These are phyloP conservation scores for Anabas testudineus DNA, from an alignment of 2,797 vertebrate species.

Conservation along the genomic window DNA sequence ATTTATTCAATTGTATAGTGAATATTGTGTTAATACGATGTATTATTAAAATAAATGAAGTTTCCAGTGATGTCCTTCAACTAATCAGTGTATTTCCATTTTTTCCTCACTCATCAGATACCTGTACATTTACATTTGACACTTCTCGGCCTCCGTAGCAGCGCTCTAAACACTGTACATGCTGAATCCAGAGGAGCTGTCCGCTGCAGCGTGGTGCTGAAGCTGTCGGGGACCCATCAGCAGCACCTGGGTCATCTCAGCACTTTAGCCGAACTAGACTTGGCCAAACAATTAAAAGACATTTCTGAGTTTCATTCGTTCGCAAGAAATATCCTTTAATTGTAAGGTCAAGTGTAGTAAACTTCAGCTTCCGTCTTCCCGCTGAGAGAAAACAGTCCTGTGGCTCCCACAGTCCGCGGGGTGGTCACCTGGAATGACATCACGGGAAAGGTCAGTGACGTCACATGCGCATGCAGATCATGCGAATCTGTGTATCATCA, in stretches of 20 bases:
- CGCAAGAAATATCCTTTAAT: constrained; percentile 90
- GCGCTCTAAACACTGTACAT: not conserved
- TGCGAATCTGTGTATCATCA: not conserved
- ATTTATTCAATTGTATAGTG: too few relatives aligned
- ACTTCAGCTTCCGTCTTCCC: not conserved
- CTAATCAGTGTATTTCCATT: too few relatives aligned
- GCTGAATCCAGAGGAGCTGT: constrained; percentile 57
- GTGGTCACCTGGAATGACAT: constrained; percentile 53
- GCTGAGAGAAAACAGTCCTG: not conserved
- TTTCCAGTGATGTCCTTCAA: too few relatives aligned
- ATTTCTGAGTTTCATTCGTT: constrained; percentile 78
- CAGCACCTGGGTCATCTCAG: not conserved
- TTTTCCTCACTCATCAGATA: not conserved
- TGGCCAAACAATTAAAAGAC: constrained; percentile 87
- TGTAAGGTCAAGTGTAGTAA: constrained; percentile 84
- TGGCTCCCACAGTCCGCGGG: not conserved
- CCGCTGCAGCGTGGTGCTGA: constrained; percentile 68
- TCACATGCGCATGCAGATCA: not conserved
- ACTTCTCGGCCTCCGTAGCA: not conserved
- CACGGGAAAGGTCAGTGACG: constrained; percentile 38
- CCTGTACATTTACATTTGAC: not conserved
- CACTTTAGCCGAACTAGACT: constrained; percentile 67
- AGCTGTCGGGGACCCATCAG: constrained; percentile 32
- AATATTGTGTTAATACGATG: too few relatives aligned
- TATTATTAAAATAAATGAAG: too few relatives aligned